Evolutionary conservation across 2,797 vertebrate species (phyloP), one percentile per base, ranked within the genome.

Genomic region (Pangasius sanitwongsei): DNA sequence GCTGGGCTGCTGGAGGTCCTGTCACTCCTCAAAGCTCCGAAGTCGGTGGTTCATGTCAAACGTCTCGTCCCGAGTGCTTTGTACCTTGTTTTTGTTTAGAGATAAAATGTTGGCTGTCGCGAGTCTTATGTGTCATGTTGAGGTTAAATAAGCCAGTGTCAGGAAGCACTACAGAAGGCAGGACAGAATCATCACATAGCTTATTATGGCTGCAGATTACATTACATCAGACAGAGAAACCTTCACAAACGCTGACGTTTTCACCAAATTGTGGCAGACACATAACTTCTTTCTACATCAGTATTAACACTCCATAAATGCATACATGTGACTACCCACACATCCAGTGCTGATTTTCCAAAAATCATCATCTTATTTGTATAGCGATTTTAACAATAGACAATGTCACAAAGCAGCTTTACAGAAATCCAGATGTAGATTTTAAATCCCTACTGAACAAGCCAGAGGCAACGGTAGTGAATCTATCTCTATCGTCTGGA

Each of bases 1-100:
- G 81, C 91, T 86, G 55, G 88, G 90, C 89, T 90, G 81, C 74
- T 44, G 90, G 89, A 88, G 85, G 87, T 83, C 92, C 92, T 91
- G 90, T 89, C 88, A 67, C 74, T 85, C 80, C 65, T 72, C 74
- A 69, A 59, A 80, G 37, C 86, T 85, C 28, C 72, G 13, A 37
- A 9, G 65, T 41, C 20, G 1, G 37, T 85, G 86, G 89, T 80
- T 87, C 53, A 20, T 77, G 86, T 89, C 88, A 84, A 65, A 55
- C 4, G 1, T 15, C 34, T 63, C 37, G n/a, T 69, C 55, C 18
- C 50, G 20, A 78, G 12, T 1, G 34, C 80, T 70, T 75, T 44
- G 67, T 74, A 74, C 77, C n/a, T 86, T 65, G 67, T 83, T 67
- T 69, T 83, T 34, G 72, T 57, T 59, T 69, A 57, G 59, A 12